phyloP scores from a whole-genome alignment of 1,140 invertebrate genomes.

The Drosophila kikkawai region DNA sequence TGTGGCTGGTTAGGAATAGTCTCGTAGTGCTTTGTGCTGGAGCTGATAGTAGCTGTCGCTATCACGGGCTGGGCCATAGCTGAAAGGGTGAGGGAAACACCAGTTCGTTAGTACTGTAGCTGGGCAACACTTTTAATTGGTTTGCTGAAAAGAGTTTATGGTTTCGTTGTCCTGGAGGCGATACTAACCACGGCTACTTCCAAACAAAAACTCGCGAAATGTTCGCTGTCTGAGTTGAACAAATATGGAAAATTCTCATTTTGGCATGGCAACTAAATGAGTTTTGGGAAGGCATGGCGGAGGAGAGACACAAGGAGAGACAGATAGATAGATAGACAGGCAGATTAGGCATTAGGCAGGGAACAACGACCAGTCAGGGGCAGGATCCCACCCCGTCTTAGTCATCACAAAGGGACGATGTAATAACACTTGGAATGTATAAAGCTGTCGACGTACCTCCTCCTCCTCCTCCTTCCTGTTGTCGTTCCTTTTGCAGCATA shows the following conservation, averaged over 20 bases:
- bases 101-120: conserved; percentile 18
- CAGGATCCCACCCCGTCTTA: conserved; percentile 10
- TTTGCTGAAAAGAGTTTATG: conserved; percentile 1
- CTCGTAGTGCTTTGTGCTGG: conserved; percentile 79
- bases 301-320: conserved; percentile 57
- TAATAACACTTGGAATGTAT: neutral
- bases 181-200: conserved; percentile 82
- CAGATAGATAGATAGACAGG: conserved; percentile 55
- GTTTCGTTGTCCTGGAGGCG: conserved; percentile 3
- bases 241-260: conserved; percentile 79
- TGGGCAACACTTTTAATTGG: neutral
- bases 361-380: conserved; percentile 17
- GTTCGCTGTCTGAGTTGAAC: conserved; percentile 65
- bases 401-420: neutral
- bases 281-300: conserved; percentile 38
- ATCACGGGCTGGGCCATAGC: conserved; percentile 43
- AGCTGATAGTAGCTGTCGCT: conserved; percentile 37
- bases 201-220: conserved; percentile 79
- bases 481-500: conserved; percentile 77
- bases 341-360: conserved; percentile 52
- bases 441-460: conserved; percentile 53
- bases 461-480: conserved; percentile 70
- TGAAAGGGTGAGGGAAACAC: conserved; percentile 17
- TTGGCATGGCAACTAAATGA: conserved; percentile 73
- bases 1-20: conserved; percentile 72